Evolutionary conservation across 2,797 vertebrate species (phyloP), one percentile per base, ranked within the genome.

Genomic region (Helarctos malayanus): DNA sequence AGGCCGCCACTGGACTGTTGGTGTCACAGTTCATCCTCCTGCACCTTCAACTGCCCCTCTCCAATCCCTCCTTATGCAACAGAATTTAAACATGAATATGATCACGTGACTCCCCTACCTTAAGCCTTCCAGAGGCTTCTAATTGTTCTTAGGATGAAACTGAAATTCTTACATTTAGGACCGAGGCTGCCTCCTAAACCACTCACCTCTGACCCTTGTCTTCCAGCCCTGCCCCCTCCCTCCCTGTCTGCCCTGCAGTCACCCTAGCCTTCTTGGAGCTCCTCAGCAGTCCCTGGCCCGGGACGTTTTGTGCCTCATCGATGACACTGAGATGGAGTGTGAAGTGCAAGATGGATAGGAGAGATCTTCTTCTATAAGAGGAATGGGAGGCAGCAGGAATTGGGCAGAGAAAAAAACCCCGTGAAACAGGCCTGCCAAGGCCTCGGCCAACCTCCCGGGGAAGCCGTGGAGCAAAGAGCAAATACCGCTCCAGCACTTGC

Each of bases 51-150:
- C 32, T 65, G 61, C 61, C 35, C 54, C 47, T 65, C 13, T 69
- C 15, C 32, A 57, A 35, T 45, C 19, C 35, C 54, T 19, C n/a
- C 38, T 94, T 25, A 27, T 10, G 57, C 8, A 79, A 29, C 47
- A 49, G 61, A 68, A 88, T n/a, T 90, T 52, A 93, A 63, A 93
- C 16, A 57, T 52, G n/a, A 93, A 80, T 75, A 35, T 61, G 47
- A 95, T 52, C 38, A 25, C 35, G 41, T 49, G 38, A 61, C 23
- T 73, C 38, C 29, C 56, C 13, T 61, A 25, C 83, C 32, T 68
- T 68, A 94, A 47, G 73, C 49, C 15, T 76, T 76, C 79, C 81
- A 73, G 56, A 65, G 49, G 6, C n/a, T 94, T 80, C 78, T 19
- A 69, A 12, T n/a, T 38, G 27, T 87, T 71, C 57, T 83, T 88